Evolutionary conservation across 64 coral and sea anemone genomes (phyloP).

Genomic region (Trachythela sp.): DNA sequence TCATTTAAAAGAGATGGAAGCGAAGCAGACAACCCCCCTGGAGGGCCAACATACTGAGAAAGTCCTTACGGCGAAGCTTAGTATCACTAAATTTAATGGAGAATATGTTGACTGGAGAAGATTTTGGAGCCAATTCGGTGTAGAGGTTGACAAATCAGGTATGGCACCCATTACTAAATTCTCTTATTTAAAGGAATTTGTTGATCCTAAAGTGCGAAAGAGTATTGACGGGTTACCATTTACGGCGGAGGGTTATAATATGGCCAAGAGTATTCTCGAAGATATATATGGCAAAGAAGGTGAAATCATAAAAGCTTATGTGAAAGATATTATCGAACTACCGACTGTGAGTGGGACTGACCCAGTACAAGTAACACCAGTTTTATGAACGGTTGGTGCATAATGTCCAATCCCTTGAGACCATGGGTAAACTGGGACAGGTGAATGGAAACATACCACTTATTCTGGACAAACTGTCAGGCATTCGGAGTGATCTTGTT

Average conservation of each 20-base stretch:
- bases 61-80: neutral
- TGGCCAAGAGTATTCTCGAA: constrained; percentile 15
- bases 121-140: constrained; percentile 54
- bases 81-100: constrained; percentile 38
- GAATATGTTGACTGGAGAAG: constrained; percentile 34
- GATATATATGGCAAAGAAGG: constrained; percentile 18
- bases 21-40: too few species aligned
- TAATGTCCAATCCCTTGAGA: neutral
- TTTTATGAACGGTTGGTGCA: neutral
- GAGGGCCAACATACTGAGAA: too few species aligned
- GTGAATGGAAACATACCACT: neutral
- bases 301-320: neutral
- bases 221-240: constrained; percentile 48
- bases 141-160: constrained; percentile 32
- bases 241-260: constrained; percentile 23
- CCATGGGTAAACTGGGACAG: neutral
- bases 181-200: constrained; percentile 46
- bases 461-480: neutral
- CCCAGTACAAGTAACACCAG: neutral
- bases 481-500: neutral
- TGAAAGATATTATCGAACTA: neutral
- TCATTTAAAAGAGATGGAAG: too few species aligned
- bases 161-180: constrained; percentile 19
- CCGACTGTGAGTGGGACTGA: neutral
- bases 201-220: constrained; percentile 37